Evolutionary conservation across 2,797 vertebrate species (phyloP).

Genomic region (Parauchenoglanis punctatus): DNA sequence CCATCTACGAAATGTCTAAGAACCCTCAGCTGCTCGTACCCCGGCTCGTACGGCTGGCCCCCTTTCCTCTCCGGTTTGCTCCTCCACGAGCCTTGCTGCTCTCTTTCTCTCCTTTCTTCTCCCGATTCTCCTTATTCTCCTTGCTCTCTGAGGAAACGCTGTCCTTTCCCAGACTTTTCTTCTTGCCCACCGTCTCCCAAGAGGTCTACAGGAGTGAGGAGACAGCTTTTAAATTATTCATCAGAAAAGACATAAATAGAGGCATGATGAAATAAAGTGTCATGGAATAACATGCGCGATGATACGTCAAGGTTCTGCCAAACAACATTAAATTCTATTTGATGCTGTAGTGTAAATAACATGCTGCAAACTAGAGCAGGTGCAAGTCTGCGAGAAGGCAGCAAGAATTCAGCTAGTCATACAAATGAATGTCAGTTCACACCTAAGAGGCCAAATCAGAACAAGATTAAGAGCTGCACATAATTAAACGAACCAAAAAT

Average conservation of each 20-base stretch:
- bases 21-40: slow-evolving; percentile 66
- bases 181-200: slow-evolving; percentile 97
- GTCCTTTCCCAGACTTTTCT: slow-evolving; percentile 90
- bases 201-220: slow-evolving; percentile 79
- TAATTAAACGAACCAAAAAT: background rate
- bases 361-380: background rate
- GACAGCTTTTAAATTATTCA: background rate
- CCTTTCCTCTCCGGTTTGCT: slow-evolving; percentile 84
- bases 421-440: background rate
- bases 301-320: background rate
- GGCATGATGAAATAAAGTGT: background rate
- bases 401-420: background rate
- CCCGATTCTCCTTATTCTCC: slow-evolving; percentile 94
- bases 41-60: slow-evolving; percentile 81
- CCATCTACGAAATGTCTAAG: background rate
- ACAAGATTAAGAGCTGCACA: too few relatives aligned
- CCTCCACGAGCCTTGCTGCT: slow-evolving; percentile 79
- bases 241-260: background rate
- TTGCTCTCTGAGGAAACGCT: slow-evolving; percentile 75
- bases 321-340: background rate
- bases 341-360: background rate
- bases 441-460: background rate
- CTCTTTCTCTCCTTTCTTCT: slow-evolving; percentile 91
- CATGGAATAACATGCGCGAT: too few relatives aligned
- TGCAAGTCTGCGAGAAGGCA: background rate